Evolutionary conservation across 2,797 vertebrate species (phyloP).

Genomic region (Kryptolebias ocellatus): DNA sequence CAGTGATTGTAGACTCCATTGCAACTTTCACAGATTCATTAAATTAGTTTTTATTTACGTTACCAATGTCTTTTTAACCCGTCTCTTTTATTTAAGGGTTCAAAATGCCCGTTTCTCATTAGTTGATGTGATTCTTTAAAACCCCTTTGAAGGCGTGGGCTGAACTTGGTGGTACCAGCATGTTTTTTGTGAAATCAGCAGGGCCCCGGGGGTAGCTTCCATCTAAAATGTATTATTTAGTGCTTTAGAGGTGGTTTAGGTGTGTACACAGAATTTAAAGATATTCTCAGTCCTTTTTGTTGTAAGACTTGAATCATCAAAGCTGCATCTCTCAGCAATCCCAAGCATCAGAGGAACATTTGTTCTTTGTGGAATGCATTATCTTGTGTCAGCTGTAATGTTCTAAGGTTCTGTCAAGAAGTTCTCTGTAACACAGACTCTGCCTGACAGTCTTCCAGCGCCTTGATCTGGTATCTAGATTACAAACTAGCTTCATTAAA

Average conservation of each 20-base stretch:
- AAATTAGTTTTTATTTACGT: not conserved
- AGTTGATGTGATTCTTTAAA: not conserved
- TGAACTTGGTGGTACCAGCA: not conserved
- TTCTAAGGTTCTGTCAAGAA: slow-evolving; percentile 1
- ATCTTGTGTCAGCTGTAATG: slow-evolving; percentile 16
- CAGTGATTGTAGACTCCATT: not conserved
- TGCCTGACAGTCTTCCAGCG: not conserved
- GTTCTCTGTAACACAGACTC: not conserved
- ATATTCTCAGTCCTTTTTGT: not conserved
- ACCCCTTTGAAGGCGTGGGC: not conserved
- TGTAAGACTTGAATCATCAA: slow-evolving; percentile 14
- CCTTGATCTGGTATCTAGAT: slow-evolving; percentile 28
- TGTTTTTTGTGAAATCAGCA: slow-evolving; percentile 12
- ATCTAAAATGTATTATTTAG: slow-evolving; percentile 14
- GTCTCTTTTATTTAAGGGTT: not conserved
- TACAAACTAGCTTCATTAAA: slow-evolving; percentile 28
- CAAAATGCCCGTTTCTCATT: not conserved
- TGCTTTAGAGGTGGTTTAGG: not conserved
- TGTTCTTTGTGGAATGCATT: slow-evolving; percentile 18
- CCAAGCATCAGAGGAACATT: slow-evolving; percentile 31
- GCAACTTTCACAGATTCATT: not conserved
- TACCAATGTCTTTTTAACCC: not conserved
- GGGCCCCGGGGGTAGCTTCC: not conserved
- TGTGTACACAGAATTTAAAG: slow-evolving; percentile 7
- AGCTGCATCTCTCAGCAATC: slow-evolving; percentile 33